Base-by-base conservation (phyloP, 1,140 invertebrate genomes). In the Papilio helenus region DNA sequence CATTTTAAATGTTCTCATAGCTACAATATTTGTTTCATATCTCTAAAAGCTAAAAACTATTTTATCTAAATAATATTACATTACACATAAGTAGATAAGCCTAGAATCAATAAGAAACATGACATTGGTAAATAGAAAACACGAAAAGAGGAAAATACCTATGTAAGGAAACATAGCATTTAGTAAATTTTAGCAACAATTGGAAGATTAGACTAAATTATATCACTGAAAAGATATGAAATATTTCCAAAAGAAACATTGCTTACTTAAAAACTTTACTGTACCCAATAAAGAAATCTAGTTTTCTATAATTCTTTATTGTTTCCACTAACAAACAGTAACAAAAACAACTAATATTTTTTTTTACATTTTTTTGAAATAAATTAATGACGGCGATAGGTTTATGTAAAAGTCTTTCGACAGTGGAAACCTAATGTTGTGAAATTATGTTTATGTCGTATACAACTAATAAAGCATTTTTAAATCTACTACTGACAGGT, bases 81-180 rank as follows among this genome's bases (percentile, higher is more conserved):
- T 76, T 79, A 77, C 74, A 80, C 76, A 83, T 85, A 84, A 83
- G 80, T 83, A 83, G 80, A 81, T 76, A 76, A 80, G 82, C 82
- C 82, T 79, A 72, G 79, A 26, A 26, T 61, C 58, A 61, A 14
- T 26, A 4, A 18, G 0, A 58, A 58, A 20, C n/a, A 58, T 55
- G 2, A 61, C 9, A 8, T 9, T 14, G 0, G 23, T 29, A 26
- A 61, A 61, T 23, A 61, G 58, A 26, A 61, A 8, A 23, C 9
- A 58, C 8, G 20, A 20, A 58, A 58, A 20, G 1, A 10, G 20
- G n/a, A 20, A 20, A 55, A 49, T n/a, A 5, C n/a, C n/a, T n/a
- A n/a, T n/a, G n/a, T n/a, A n/a, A n/a, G n/a, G n/a, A n/a, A n/a
- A n/a, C n/a, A n/a, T n/a, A n/a, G n/a, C 2, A 55, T n/a, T 20